phyloP scores from a whole-genome alignment of 2,113 vertebrate species.

The Pomatorhinus ruficollis region DNA sequence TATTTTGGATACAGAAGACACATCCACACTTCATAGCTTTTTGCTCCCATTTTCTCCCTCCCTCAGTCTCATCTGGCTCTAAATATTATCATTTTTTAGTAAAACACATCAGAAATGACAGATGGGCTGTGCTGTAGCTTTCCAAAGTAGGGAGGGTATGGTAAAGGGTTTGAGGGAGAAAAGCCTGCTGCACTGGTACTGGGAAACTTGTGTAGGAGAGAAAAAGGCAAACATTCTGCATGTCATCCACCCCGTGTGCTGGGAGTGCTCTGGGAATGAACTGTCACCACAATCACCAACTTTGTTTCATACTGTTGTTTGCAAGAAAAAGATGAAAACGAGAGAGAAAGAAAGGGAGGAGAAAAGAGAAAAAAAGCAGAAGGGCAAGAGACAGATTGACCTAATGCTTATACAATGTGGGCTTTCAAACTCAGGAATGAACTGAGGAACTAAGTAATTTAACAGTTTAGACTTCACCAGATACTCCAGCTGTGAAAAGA shows the following conservation, averaged over 20 bases:
- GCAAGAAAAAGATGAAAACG: not conserved
- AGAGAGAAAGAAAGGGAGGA: not conserved
- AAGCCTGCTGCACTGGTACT: not conserved
- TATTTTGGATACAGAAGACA: slow-evolving; percentile 51
- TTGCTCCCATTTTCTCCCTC: not conserved
- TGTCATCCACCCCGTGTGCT: not conserved
- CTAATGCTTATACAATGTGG: not conserved
- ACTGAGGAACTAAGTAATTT: not conserved
- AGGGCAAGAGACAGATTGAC: not conserved
- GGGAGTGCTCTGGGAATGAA: not conserved
- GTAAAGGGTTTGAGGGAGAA: not conserved
- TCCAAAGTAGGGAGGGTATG: not conserved
- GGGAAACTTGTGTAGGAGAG: not conserved
- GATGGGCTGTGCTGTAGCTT: not conserved
- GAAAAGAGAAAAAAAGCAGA: not conserved
- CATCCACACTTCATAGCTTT: not conserved
- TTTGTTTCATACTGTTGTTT: not conserved
- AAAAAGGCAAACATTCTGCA: not conserved
- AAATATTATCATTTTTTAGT: not conserved
- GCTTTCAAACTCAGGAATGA: not conserved
- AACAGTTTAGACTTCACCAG: not conserved
- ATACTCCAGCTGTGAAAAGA: not conserved
- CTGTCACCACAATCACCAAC: not conserved
- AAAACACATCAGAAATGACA: not conserved
- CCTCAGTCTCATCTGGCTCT: not conserved